These are phyloP conservation scores for Drosophila picticornis DNA, from an alignment of 2,888 invertebrate species.

Conservation along the genomic window DNA sequence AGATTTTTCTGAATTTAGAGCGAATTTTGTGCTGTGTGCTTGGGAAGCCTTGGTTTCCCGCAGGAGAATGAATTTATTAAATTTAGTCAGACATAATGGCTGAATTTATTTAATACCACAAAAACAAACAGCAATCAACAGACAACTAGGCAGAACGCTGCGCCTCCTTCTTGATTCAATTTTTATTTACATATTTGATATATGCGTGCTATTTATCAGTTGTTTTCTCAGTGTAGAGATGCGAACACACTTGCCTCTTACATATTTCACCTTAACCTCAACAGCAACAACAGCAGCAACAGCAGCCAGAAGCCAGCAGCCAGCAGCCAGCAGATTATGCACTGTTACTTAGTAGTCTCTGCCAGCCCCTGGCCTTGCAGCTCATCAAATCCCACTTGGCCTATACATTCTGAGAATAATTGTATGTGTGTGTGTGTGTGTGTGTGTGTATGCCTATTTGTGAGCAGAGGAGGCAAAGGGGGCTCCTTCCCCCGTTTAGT, in stretches of 20 bases:
- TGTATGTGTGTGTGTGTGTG: conserved; percentile 14
- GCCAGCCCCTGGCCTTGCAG: neutral
- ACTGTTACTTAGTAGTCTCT: conserved; percentile 39
- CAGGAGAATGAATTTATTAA: neutral
- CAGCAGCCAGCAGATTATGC: conserved; percentile 48
- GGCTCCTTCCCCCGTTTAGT: conserved; percentile 51
- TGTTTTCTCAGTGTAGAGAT: conserved; percentile 2
- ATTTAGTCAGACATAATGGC: neutral
- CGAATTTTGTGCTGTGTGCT: neutral
- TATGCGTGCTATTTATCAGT: neutral
- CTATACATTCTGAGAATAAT: conserved; percentile 44
- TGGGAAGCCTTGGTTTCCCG: neutral
- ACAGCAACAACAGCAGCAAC: conserved; percentile 30
- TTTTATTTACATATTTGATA: neutral
- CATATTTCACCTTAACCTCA: conserved; percentile 53
- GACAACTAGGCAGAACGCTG: neutral
- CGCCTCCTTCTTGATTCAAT: neutral
- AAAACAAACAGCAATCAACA: neutral
- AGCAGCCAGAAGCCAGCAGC: conserved; percentile 20
- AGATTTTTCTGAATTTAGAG: neutral
- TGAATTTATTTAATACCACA: neutral
- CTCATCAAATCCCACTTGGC: conserved; percentile 48
- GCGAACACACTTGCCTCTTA: conserved; percentile 2
- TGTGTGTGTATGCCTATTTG: conserved; percentile 27
- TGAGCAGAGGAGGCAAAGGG: conserved; percentile 1